Evolutionary conservation across 2,888 invertebrate species (phyloP).

Genomic region (Taenaris catops): DNA sequence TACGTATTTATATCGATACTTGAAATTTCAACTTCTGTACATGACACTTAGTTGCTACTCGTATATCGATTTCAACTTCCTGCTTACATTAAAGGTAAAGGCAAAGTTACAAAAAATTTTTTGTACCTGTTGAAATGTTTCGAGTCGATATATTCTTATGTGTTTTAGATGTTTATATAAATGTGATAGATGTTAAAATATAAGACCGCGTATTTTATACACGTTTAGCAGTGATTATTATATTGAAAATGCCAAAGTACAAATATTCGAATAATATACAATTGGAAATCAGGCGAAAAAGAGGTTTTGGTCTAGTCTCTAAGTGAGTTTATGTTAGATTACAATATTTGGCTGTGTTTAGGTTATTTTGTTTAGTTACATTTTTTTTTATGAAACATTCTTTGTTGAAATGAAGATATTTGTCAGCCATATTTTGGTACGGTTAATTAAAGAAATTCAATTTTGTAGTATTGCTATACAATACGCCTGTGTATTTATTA

Average conservation of each 20-base stretch:
- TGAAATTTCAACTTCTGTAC: too few relatives aligned
- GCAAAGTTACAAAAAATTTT: too few relatives aligned
- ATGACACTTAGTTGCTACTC: too few relatives aligned
- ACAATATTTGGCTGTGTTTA: conserved; percentile 67
- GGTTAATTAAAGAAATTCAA: too few relatives aligned
- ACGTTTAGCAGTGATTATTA: conserved; percentile 17
- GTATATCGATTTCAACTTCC: too few relatives aligned
- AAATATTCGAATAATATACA: conserved; percentile 21
- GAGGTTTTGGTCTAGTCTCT: conserved; percentile 25
- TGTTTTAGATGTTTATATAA: conserved; percentile 28
- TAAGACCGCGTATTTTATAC: conserved; percentile 17
- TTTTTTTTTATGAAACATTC: too few relatives aligned
- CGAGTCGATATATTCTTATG: conserved; percentile 21
- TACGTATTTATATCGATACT: too few relatives aligned
- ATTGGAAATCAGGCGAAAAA: conserved; percentile 15
- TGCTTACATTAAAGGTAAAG: too few relatives aligned
- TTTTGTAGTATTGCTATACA: too few relatives aligned
- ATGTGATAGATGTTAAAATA: conserved; percentile 37
- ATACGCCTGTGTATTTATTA: too few relatives aligned
- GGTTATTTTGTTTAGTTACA: conserved; percentile 35
- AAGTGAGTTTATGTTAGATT: conserved; percentile 41
- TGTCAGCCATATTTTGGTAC: too few relatives aligned
- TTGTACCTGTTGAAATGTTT: conserved; percentile 2
- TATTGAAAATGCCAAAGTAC: conserved; percentile 27
- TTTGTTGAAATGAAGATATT: too few relatives aligned